These are phyloP conservation scores for Phenganax marumi DNA, from an alignment of 92 coral and sea anemone species.

Conservation along the genomic window DNA sequence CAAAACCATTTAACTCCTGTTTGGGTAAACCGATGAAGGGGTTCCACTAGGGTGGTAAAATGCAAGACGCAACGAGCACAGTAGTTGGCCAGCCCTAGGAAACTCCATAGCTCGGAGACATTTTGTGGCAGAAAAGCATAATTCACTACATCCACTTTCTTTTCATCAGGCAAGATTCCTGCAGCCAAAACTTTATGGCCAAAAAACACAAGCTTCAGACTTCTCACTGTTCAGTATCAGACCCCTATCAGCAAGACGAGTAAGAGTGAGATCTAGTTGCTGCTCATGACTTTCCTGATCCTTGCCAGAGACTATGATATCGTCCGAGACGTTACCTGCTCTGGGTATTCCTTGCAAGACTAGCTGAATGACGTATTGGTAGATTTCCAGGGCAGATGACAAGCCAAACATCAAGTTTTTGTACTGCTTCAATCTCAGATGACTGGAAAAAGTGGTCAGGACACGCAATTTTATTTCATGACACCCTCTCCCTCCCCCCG, in stretches of 20 bases:
- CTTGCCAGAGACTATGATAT: slow-evolving; percentile 35
- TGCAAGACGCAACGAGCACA: slow-evolving; percentile 42
- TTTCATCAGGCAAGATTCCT: slow-evolving; percentile 27
- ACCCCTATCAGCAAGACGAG: slow-evolving; percentile 21
- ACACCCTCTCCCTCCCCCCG: slow-evolving; percentile 44
- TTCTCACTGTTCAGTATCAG: slow-evolving; percentile 41
- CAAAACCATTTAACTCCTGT: slow-evolving; percentile 30
- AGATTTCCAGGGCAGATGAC: slow-evolving; percentile 14
- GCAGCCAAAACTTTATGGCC: slow-evolving; percentile 22
- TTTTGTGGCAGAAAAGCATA: too few relatives aligned
- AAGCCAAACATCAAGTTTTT: slow-evolving; percentile 35
- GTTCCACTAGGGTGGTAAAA: slow-evolving; percentile 48
- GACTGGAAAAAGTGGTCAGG: slow-evolving; percentile 40
- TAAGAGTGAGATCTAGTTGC: slow-evolving; percentile 22
- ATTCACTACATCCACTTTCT: too few relatives aligned
- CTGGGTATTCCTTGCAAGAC: slow-evolving; percentile 27
- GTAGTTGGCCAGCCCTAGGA: slow-evolving; percentile 50
- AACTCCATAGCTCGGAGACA: slow-evolving; percentile 39
- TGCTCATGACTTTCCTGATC: slow-evolving; percentile 19
- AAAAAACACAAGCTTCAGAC: slow-evolving; percentile 32
- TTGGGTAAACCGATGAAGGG: slow-evolving; percentile 42
- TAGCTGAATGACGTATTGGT: slow-evolving; percentile 35
- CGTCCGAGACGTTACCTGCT: slow-evolving; percentile 41
- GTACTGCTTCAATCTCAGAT: slow-evolving; percentile 22
- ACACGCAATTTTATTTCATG: slow-evolving; percentile 36